These are phyloP conservation scores for Steinernema carpocapsae DNA, from an alignment of 2,888 invertebrate species.

Conservation along the genomic window DNA sequence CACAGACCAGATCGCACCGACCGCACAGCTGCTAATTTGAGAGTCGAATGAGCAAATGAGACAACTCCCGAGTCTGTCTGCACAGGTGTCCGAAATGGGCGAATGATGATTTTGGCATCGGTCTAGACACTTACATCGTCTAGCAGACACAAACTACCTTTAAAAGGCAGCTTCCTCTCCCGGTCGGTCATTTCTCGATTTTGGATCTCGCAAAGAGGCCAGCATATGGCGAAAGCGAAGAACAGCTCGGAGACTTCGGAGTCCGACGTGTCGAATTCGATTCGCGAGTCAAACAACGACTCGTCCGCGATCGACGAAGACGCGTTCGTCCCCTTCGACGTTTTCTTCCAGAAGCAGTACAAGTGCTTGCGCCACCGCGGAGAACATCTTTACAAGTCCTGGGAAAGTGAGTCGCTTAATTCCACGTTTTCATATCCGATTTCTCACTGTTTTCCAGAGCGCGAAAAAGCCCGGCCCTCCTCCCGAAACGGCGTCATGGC, in stretches of 20 bases:
- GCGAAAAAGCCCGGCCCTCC: neutral
- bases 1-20: no score
- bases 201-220: no score
- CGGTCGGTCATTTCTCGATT: neutral
- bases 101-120: no score
- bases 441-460: neutral
- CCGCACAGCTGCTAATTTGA: no score
- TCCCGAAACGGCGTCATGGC: neutral
- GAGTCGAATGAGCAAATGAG: no score
- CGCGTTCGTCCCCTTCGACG: constrained; percentile 12
- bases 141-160: no score
- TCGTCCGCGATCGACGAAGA: neutral
- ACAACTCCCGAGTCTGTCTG: no score
- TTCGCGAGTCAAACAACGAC: neutral
- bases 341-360: constrained; percentile 24
- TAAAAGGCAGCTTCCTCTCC: no score
- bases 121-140: no score
- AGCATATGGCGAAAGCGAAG: neutral
- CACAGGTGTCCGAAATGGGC: no score
- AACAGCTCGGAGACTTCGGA: neutral
- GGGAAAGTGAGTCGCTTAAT: neutral
- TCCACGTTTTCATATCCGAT: no score
- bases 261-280: neutral
- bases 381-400: neutral
- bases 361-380: neutral